Conservation (phyloP, 2,888 invertebrate species). For the Drosophila emarginata region DNA sequence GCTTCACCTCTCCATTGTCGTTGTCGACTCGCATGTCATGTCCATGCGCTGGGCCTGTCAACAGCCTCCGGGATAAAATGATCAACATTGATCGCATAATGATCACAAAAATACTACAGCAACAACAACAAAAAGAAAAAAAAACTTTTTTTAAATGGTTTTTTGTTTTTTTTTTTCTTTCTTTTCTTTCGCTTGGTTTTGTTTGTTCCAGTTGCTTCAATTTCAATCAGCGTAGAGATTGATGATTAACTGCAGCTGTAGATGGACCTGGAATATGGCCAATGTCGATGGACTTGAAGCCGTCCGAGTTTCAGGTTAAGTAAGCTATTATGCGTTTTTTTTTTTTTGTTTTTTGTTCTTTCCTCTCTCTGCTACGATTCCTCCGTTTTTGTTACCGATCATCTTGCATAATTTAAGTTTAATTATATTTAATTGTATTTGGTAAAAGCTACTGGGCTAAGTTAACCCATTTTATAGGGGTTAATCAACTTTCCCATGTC, state of each 20-base stretch:
- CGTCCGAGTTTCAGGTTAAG: constrained; percentile 49
- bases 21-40: constrained; percentile 78
- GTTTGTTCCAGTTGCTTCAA: constrained; percentile 29
- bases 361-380: constrained; percentile 24
- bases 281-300: not conserved
- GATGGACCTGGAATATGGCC: constrained; percentile 11
- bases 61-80: constrained; percentile 81
- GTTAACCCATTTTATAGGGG: constrained; percentile 24
- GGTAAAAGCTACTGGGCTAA: constrained; percentile 65
- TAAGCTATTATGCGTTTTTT: constrained; percentile 77
- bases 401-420: constrained; percentile 73
- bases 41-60: constrained; percentile 81
- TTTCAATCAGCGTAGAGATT: constrained; percentile 60
- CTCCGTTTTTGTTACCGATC: constrained; percentile 51
- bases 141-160: constrained; percentile 62
- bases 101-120: constrained; percentile 58
- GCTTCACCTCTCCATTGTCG: constrained; percentile 25
- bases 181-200: too few relatives aligned
- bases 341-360: constrained; percentile 24
- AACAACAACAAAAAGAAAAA: constrained; percentile 23
- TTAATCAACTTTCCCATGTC: constrained; percentile 47
- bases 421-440: constrained; percentile 78
- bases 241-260: constrained; percentile 72
- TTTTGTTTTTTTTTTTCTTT: not conserved
- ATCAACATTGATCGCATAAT: constrained; percentile 82